phyloP scores from a whole-genome alignment of 2,113 vertebrate genomes.

The Gadus macrocephalus region DNA sequence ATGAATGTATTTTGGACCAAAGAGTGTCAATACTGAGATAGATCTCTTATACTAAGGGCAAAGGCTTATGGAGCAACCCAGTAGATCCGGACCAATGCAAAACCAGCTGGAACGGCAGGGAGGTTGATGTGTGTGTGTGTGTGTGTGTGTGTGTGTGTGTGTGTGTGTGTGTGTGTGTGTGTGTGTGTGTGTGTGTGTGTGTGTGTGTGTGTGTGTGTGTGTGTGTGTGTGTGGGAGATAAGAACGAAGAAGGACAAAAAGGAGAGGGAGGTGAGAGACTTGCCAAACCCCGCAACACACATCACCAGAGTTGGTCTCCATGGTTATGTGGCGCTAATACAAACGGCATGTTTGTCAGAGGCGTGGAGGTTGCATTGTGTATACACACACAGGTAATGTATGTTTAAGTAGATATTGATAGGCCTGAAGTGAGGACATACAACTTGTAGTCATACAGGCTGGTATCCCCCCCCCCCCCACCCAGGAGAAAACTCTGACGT shows the following conservation, averaged over 20 bases:
- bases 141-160: too few species aligned
- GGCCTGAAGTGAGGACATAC: not conserved
- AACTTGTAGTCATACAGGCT: not conserved
- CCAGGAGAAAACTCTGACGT: not conserved
- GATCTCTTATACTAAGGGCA: slow-evolving; percentile 38
- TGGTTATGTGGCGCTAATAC: not conserved
- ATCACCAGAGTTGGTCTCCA: slow-evolving; percentile 6
- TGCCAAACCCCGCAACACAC: not conserved
- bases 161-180: too few species aligned
- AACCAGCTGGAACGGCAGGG: too few species aligned
- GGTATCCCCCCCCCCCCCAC: not conserved
- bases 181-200: not conserved
- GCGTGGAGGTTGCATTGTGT: slow-evolving; percentile 22
- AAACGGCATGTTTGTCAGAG: slow-evolving; percentile 23
- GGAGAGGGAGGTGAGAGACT: not conserved
- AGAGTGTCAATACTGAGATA: slow-evolving; percentile 32
- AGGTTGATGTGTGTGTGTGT: not conserved
- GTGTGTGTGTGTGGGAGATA: not conserved
- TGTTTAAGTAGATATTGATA: slow-evolving; percentile 5
- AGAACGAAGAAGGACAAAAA: not conserved
- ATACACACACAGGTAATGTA: slow-evolving; percentile 1
- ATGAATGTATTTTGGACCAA: slow-evolving; percentile 46
- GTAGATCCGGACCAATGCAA: too few species aligned
- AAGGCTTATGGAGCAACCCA: slow-evolving; percentile 1
- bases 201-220: slow-evolving; percentile 1